Conservation (phyloP, 2,113 vertebrate genomes). For the Tetrax tetrax region DNA sequence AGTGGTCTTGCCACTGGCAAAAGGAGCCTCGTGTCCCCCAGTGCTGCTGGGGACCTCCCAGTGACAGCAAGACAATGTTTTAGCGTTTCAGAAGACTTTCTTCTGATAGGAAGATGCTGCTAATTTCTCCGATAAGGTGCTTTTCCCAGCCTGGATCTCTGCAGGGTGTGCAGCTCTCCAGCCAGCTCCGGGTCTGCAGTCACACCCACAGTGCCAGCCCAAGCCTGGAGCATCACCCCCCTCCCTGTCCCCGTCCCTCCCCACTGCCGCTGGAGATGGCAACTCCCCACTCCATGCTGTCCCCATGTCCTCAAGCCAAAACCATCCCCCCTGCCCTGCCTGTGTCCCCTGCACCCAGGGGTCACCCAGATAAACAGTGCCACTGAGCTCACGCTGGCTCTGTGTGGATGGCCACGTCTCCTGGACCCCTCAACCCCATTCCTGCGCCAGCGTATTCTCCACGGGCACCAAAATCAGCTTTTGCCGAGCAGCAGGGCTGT, state of each 20-base stretch:
- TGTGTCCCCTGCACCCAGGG: too few relatives aligned
- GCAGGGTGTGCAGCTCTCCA: not conserved
- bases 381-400: not conserved
- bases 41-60: too few relatives aligned
- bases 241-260: not conserved
- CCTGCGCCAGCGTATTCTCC: accelerated
- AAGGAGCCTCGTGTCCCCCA: not conserved
- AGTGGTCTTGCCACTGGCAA: accelerated
- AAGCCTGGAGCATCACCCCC: not conserved
- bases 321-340: not conserved
- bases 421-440: not conserved
- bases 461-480: not conserved
- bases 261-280: not conserved
- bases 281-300: not conserved
- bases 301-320: not conserved
- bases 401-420: accelerated
- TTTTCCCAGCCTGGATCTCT: not conserved
- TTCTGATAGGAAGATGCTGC: not conserved
- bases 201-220: not conserved
- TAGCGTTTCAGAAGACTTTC: not conserved
- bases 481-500: not conserved
- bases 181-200: accelerated
- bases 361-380: not conserved
- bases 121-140: not conserved
- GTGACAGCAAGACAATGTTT: not conserved